Evolutionary conservation across 53 echinoderm and acorn worm genomes (phyloP).

Genomic region (Stichopus horrens): DNA sequence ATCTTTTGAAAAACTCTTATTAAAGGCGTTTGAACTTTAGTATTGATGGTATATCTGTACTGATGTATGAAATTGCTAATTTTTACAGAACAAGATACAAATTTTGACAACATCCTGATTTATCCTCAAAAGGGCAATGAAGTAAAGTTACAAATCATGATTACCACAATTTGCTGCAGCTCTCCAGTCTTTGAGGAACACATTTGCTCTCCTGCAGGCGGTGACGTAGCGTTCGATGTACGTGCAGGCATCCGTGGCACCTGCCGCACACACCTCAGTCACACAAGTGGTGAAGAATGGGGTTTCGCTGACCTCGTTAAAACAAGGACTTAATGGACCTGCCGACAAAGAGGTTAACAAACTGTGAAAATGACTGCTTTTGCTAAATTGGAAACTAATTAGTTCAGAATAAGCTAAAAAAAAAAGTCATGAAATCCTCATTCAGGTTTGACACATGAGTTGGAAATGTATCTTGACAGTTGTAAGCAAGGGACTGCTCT

Average conservation of each 20-base stretch:
- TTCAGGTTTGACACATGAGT: no score
- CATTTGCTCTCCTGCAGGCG: not conserved
- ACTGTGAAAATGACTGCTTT: no score
- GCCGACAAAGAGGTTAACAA: not conserved
- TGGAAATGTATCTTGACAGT: no score
- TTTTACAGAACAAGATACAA: no score
- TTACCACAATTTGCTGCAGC: slow-evolving; percentile 21
- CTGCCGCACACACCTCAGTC: slow-evolving; percentile 7
- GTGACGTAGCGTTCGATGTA: slow-evolving; percentile 25
- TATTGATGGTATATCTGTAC: no score
- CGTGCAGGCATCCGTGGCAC: not conserved
- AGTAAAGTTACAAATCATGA: not conserved
- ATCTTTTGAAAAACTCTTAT: no score
- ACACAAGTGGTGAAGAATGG: not conserved
- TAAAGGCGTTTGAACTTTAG: no score
- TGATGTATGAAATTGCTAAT: no score
- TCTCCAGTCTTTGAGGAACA: slow-evolving; percentile 17
- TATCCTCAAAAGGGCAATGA: not conserved
- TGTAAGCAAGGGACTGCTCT: no score
- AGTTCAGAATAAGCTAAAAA: no score
- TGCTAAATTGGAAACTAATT: no score
- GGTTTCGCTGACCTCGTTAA: not conserved
- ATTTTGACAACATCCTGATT: not conserved
- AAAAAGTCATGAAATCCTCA: no score
- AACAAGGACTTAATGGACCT: not conserved